Evolutionary conservation across 53 echinoderm and acorn worm genomes (phyloP), one percentile per base, ranked within the genome.

Genomic region (Glandiceps talaboti): DNA sequence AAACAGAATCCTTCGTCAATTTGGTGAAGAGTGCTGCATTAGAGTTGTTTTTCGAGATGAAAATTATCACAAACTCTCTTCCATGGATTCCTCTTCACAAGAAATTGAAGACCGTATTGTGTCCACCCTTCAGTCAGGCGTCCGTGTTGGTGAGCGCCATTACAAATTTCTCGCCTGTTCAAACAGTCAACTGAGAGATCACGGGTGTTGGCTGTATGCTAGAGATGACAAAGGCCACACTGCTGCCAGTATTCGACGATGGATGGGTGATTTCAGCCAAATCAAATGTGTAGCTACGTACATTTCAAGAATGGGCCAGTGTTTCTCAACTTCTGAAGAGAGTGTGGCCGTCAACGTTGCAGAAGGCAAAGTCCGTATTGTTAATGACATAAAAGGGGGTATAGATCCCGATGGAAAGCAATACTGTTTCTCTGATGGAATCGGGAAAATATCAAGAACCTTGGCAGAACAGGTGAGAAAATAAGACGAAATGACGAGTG

Each of bases 391-490:
- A 26, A 1, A 29, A 30, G 82, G 75, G 20, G 82, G 75, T 25
- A 31, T 26, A 31, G 74, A 30, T 1, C 1, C 6, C 28, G 75
- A 31, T 31, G 14, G 26, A 26, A 26, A 1, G 32, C 26, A 30
- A 64, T 82, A 82, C 28, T 82, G 82, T 28, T 82, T 82, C 75
- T 82, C 82, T n/a, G 82, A 82, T 82, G 82, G 82, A 20, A 28
- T 82, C 20, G 82, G 82, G 32, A 82, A 74, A 1, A 82, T 82
- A 14, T 80, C 80, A 12, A 32, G 33, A 26, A 27, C 32, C 26
- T 80, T 80, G 31, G 33, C 33, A 27, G 29, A 31, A n/a, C 26
- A 80, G n/a, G 80, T 80, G 33, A n/a, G n/a, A n/a, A n/a, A n/a
- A n/a, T n/a, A n/a, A n/a, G n/a, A n/a, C n/a, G n/a, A n/a, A n/a